Base-by-base conservation (phyloP, 2,797 vertebrate genomes). In the Coregonus suidteri region DNA sequence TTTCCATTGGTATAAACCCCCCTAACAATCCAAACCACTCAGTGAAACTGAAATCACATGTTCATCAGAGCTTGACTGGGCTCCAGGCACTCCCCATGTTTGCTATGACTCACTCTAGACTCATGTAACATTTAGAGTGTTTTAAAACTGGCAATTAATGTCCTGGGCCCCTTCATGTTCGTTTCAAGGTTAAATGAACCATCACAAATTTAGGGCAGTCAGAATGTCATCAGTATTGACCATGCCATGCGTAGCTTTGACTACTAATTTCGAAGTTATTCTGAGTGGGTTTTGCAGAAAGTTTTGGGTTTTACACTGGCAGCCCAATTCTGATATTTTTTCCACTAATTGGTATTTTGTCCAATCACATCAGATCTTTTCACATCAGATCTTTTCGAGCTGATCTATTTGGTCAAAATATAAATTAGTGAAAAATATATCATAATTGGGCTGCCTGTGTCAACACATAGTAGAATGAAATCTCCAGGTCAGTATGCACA, bases 21-120 rank as follows among this genome's bases (percentile, higher is more conserved):
- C 53, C 13, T 53, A 78, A 80, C 41, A 47, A 75, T 14, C 79
- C 56, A 75, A 80, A 69, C 75, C 25, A 52, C 77, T 66, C 71
- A 53, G 76, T 83, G 79, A 86, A 89, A 85, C 73, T 66, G 78
- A 86, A 85, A 83, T 88, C 77, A 80, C 34, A 75, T 77, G 82
- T 71, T 85, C 80, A 82, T 74, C 82, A 34, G 80, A 85, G 83
- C 82, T 66, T 82, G 82, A 87, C 78, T 15, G 53, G 56, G 80
- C 84, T 76, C 68, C 83, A 35, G 82, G 79, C 74, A 4, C 53
- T 79, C 76, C 1, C 34, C 35, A 25, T 81, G 78, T 88, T 86
- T 82, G 79, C 80, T 83, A 69, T 86, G 71, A 82, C 78, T 89
- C 74, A 76, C 31, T 25, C 51, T 75, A 54, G 73, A 87, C 69